phyloP scores from a whole-genome alignment of 2,797 vertebrate species.

The Leucoraja ocellata region DNA sequence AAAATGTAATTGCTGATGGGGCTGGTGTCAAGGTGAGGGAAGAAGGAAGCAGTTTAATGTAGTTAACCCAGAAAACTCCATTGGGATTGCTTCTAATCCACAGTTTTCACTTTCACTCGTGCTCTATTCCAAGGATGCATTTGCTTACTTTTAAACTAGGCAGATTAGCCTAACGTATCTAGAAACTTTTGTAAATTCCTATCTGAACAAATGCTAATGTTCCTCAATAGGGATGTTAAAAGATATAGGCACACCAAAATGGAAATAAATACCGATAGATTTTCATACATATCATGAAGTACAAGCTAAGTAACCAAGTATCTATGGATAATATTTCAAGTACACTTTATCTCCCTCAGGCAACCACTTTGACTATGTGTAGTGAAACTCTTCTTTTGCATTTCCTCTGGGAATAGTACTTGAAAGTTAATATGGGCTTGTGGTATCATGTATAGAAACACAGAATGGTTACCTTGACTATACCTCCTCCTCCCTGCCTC shows the following conservation, averaged over 20 bases:
- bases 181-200: neutral
- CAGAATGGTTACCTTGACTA: neutral
- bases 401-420: constrained; percentile 30
- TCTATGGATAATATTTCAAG: constrained; percentile 36
- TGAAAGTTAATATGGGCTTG: neutral
- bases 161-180: neutral
- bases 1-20: neutral
- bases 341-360: constrained; percentile 23
- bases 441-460: constrained; percentile 5
- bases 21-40: neutral
- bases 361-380: constrained; percentile 34
- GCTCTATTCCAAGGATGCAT: neutral
- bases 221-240: neutral
- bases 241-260: neutral
- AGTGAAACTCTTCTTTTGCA: constrained; percentile 35
- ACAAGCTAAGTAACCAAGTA: constrained; percentile 27
- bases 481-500: too few relatives aligned
- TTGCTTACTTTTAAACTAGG: neutral
- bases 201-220: neutral
- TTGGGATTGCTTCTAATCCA: neutral
- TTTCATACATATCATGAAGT: constrained; percentile 19
- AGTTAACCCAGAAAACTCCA: neutral
- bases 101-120: neutral
- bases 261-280: constrained; percentile 9
- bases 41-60: neutral